Evolutionary conservation across 2,797 vertebrate genomes (phyloP).

Genomic region (Kryptolebias ocellatus): DNA sequence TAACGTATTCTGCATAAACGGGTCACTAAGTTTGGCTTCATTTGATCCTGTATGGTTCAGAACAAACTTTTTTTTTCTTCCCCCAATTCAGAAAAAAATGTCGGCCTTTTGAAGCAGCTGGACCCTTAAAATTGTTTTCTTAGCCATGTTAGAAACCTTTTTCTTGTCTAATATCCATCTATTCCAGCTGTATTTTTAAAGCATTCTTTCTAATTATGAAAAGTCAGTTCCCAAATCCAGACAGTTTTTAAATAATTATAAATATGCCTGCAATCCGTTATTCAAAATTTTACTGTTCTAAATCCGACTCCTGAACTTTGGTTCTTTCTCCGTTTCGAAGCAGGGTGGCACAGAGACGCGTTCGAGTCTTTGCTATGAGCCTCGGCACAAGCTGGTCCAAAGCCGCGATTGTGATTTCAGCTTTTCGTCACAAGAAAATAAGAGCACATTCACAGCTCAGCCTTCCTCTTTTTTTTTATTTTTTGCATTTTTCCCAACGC

Average conservation of each 20-base stretch:
- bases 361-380: constrained; percentile 2
- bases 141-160: constrained; percentile 9
- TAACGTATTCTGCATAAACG: constrained; percentile 54
- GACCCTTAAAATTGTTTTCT: not conserved
- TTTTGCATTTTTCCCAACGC: constrained; percentile 15
- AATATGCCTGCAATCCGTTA: constrained; percentile 8
- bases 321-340: constrained; percentile 1
- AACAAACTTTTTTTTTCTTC: not conserved
- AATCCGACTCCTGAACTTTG: not conserved
- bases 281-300: constrained; percentile 2
- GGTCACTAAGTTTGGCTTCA: constrained; percentile 20
- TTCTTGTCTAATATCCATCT: constrained; percentile 13
- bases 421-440: constrained; percentile 35
- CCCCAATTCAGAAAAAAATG: constrained; percentile 1
- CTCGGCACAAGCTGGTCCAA: constrained; percentile 30
- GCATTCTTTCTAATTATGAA: not conserved
- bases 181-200: constrained; percentile 31
- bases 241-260: constrained; percentile 7
- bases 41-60: constrained; percentile 5
- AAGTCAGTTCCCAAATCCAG: constrained; percentile 1
- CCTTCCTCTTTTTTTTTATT: constrained; percentile 14
- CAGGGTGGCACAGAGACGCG: constrained; percentile 10
- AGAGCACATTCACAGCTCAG: constrained; percentile 69
- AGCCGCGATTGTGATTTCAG: constrained; percentile 7
- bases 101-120: not conserved